Evolutionary conservation across 92 coral and sea anemone genomes (phyloP), one percentile per base, ranked within the genome.

Genomic region (Anthopleura xanthogrammica): DNA sequence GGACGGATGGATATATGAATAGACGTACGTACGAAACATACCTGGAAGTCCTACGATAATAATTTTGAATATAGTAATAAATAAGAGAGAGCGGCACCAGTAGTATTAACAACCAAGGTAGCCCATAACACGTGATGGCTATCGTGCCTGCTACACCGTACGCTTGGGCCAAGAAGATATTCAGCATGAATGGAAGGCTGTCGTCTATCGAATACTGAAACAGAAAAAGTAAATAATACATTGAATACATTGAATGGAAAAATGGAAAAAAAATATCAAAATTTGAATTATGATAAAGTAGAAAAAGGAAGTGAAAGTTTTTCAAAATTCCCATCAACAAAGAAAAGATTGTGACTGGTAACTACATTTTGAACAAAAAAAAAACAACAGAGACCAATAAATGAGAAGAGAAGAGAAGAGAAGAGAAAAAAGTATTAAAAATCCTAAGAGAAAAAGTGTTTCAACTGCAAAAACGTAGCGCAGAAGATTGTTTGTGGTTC

Each of bases 1-100:
- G 64, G 64, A 57, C 1, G 64, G 64, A 57, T 57, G 22, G 22
- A 57, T 57, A 16, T 14, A 57, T 57, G 64, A 2, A 57, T 56
- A 12, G 60, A 60, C 10, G 68, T 23, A 60, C 24, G 22, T 23
- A 60, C 20, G 70, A 10, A 43, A 43, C 23, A n/a, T 52, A 96
- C 99, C 99, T 94, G 50, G 99, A 96, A 4, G 99, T 97, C 62
- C 92, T 90, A n/a, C 99, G 86, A 87, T 97, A 97, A 89, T 97
- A 97, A 85, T 94, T 94, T 85, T 97, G 99, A 40, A 97, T 92
- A 77, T 90, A 92, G 79, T 94, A 97, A 89, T 97, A 97, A 60
- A 94, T 29, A 16, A 97, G 87, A 40, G 87, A 92, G 65, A 97
- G 98, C 62, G 99, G 99, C 80, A 92, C 71, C 60, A 97, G 82